Conservation (phyloP, 2,797 vertebrate genomes). For the Vespertilio murinus region DNA sequence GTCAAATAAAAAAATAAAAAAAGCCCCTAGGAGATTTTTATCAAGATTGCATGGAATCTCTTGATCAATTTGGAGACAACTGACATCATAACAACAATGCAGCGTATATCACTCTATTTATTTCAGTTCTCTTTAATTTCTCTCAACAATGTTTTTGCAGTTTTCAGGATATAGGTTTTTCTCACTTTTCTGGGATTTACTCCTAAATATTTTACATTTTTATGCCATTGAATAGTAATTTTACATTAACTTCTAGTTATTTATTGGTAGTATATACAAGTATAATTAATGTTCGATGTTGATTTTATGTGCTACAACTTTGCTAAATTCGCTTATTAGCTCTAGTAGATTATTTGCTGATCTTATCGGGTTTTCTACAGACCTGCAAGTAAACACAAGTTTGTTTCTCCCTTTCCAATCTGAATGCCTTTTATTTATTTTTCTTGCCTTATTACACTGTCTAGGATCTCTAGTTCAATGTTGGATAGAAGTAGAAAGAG, state of each 20-base stretch:
- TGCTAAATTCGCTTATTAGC: constrained; percentile 10
- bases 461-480: neutral
- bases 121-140: neutral
- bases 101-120: neutral
- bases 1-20: neutral
- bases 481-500: neutral
- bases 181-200: neutral
- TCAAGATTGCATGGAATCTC: constrained; percentile 5
- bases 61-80: neutral
- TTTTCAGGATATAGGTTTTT: constrained; percentile 24
- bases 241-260: neutral
- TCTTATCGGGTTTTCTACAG: constrained; percentile 14
- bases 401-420: constrained; percentile 29
- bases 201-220: constrained; percentile 25
- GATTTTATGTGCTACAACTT: neutral
- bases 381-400: constrained; percentile 25
- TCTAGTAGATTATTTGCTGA: neutral
- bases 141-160: neutral
- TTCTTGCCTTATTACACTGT: constrained; percentile 16
- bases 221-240: neutral
- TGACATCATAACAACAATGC: neutral
- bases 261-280: neutral
- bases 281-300: neutral
- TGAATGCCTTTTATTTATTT: constrained; percentile 2
- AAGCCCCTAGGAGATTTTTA: neutral